A percentile compares a stretch with the other conserved stretches of the same genome.
Evolutionary conservation across 2,797 vertebrate genomes (phyloP).

Genomic region (Apodemus agrarius): DNA sequence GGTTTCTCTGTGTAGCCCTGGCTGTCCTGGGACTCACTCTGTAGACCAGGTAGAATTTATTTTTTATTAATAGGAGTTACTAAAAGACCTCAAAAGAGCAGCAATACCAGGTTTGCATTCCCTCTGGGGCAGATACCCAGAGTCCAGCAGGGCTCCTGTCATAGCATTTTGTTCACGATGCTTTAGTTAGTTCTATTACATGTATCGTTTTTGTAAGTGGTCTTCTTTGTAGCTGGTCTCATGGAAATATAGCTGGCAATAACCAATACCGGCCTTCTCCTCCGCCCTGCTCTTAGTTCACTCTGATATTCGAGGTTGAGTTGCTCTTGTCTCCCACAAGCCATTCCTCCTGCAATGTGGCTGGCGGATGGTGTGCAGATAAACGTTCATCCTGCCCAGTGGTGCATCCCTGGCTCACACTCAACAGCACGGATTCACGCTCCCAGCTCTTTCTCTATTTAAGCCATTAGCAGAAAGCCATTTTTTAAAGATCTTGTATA

Average conservation of each 20-base stretch:
- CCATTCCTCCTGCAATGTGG: neutral
- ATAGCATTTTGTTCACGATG: accelerated
- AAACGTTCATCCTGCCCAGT: neutral
- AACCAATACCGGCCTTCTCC: accelerated
- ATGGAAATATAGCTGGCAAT: neutral
- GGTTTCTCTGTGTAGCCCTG: too few relatives aligned
- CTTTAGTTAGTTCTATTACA: neutral
- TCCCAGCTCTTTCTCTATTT: neutral
- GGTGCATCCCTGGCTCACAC: neutral
- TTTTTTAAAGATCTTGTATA: neutral
- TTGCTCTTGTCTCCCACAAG: neutral
- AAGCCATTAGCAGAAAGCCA: neutral
- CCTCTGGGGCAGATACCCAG: neutral
- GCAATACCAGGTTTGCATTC: neutral
- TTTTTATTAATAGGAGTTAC: neutral
- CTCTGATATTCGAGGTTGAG: neutral
- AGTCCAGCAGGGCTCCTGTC: neutral
- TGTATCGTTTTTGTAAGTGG: neutral
- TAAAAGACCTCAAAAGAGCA: neutral
- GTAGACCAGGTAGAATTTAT: too few relatives aligned
- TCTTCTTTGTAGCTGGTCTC: neutral
- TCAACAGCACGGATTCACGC: neutral
- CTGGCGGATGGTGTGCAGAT: neutral
- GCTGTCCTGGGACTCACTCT: too few relatives aligned
- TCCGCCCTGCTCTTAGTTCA: neutral